phyloP scores from a whole-genome alignment of 2,888 invertebrate genomes.

The Plutella xylostella region DNA sequence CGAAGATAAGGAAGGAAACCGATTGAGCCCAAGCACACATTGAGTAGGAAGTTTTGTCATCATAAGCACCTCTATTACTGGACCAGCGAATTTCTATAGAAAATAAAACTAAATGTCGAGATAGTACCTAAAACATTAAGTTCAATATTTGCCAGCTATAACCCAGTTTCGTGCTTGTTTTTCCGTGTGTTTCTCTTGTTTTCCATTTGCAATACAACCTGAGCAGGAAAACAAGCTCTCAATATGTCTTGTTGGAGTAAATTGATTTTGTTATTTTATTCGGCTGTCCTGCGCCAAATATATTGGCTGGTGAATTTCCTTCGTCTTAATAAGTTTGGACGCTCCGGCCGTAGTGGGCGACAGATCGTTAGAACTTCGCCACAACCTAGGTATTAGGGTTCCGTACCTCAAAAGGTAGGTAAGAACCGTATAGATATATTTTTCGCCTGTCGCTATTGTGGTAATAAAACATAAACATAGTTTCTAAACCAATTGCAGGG shows the following conservation, averaged over 20 bases:
- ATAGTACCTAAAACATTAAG: background rate
- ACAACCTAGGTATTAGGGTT: too few species aligned
- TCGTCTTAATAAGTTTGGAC: too few species aligned
- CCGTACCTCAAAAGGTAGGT: too few species aligned
- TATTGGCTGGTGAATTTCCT: background rate
- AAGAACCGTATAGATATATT: too few species aligned
- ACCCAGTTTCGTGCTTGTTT: background rate
- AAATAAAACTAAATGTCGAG: too few species aligned
- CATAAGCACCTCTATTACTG: conserved; percentile 2
- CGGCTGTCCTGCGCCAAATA: background rate
- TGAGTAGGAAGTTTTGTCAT: conserved; percentile 1
- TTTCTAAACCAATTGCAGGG: too few species aligned
- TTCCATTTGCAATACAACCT: conserved; percentile 21
- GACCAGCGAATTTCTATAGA: background rate
- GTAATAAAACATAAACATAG: too few species aligned
- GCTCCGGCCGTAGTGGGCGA: too few species aligned
- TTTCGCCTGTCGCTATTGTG: too few species aligned
- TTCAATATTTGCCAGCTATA: too few species aligned
- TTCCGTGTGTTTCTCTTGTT: conserved; percentile 20
- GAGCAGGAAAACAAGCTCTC: conserved; percentile 33
- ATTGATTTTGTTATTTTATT: conserved; percentile 23
- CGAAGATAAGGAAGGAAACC: too few species aligned
- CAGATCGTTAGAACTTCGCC: too few species aligned
- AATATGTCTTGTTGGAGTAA: conserved; percentile 32
- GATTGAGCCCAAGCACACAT: background rate